Conservation (phyloP, 2,888 invertebrate species). For the Mythimna albipuncta region DNA sequence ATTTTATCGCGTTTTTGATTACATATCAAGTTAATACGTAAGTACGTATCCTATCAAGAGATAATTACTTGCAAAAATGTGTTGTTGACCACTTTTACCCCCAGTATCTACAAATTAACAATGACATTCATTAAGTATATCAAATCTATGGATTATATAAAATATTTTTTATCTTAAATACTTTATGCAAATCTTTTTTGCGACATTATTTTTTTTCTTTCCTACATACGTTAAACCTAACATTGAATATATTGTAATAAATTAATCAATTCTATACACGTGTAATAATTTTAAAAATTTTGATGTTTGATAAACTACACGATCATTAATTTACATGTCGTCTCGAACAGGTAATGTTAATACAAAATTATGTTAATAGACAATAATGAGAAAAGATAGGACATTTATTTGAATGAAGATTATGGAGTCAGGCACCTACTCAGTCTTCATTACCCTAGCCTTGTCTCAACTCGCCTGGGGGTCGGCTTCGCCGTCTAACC, state of each 20-base stretch:
- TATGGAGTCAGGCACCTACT: neutral
- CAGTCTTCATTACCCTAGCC: no score
- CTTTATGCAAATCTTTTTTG: conserved; percentile 13
- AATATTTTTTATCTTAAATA: conserved; percentile 6
- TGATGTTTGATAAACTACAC: neutral
- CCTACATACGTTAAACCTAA: neutral
- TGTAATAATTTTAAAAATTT: conserved; percentile 3
- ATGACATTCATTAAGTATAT: neutral
- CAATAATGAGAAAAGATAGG: neutral
- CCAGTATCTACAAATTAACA: conserved; percentile 38
- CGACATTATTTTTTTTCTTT: neutral
- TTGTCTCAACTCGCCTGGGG: no score
- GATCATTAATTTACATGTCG: neutral
- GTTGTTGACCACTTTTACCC: conserved; percentile 25
- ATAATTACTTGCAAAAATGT: conserved; percentile 39
- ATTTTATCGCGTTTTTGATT: conserved; percentile 47
- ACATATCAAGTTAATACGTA: conserved; percentile 44
- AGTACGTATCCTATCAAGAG: conserved; percentile 39
- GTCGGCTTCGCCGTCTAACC: no score
- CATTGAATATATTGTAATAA: neutral
- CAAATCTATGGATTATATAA: conserved; percentile 19
- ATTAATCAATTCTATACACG: neutral
- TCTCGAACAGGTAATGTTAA: neutral
- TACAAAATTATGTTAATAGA: neutral
- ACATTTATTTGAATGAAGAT: neutral